Evolutionary conservation across 37 sponge, comb jelly and placozoan genomes (phyloP), one percentile per base, ranked within the genome.

Genomic region (Petrosia ficiformis): DNA sequence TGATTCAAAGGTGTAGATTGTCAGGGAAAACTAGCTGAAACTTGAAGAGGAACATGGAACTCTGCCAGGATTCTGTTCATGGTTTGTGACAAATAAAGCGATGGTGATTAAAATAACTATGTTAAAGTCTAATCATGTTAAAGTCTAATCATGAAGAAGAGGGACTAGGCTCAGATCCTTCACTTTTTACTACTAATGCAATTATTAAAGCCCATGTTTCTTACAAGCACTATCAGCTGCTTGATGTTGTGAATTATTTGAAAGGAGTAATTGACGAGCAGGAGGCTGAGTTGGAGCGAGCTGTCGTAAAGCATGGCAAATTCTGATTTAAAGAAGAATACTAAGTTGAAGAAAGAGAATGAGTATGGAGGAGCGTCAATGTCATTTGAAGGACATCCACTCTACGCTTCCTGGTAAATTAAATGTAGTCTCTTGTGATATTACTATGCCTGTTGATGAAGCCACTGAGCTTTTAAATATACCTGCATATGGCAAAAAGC

Each of bases 271-370:
- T 77, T 42, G 68, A 77, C 44, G 68, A 77, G 56, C 56, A 77
- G 39, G 39, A 66, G 48, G 19, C 44, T 14, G 83, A 83, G 39
- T 61, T 83, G 22, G 83, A 83, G 59, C n/a, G 77, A 33, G 83
- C 83, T 10, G 58, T 83, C 24, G 69, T 83, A 41, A 59, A 57
- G n/a, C 65, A 74, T 31, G 83, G 77, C 28, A 83, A 83, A 52
- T 75, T 73, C 42, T 76, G 56, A 6, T 68, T 83, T 26, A 36
- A 59, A 37, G 22, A 32, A 19, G 52, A 83, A 39, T 75, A 59
- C 34, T 33, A 83, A 74, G 39, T 82, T 67, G 25, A 28, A 10
- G 82, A 82, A 40, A 30, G 3, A 1, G 22, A 0, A 82, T 82
- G 82, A 68, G 35, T 5, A 56, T 28, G 37, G 75, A 74, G 31